These are phyloP conservation scores for Coleophora flavipennella DNA, from an alignment of 2,888 invertebrate genomes.

Conservation along the genomic window DNA sequence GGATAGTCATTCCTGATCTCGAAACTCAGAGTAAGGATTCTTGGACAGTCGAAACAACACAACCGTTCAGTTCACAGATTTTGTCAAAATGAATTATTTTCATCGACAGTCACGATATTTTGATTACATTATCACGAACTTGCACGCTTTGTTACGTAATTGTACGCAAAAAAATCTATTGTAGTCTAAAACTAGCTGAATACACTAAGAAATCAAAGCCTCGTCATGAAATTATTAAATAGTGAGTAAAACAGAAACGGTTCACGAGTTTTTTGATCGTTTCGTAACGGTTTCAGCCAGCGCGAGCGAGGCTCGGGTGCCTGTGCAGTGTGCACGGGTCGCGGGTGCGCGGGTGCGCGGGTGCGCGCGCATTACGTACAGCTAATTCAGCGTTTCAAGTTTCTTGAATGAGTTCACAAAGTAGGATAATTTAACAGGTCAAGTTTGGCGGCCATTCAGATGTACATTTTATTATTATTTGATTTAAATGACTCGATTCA, in stretches of 20 bases:
- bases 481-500: constrained; percentile 22
- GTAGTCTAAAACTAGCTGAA: constrained; percentile 42
- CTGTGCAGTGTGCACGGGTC: too few species aligned
- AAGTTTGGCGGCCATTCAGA: background rate
- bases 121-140: constrained; percentile 32
- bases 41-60: too few species aligned
- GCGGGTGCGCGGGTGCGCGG: too few species aligned
- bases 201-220: constrained; percentile 53
- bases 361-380: too few species aligned
- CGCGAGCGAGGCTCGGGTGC: constrained; percentile 18
- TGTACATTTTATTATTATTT: constrained; percentile 8
- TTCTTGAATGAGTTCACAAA: too few species aligned
- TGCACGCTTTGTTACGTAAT: constrained; percentile 45
- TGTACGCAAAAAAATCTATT: constrained; percentile 35
- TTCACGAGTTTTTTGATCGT: constrained; percentile 52
- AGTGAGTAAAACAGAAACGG: constrained; percentile 63
- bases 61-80: background rate
- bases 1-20: too few species aligned
- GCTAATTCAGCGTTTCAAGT: too few species aligned
- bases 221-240: constrained; percentile 55
- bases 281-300: constrained; percentile 55
- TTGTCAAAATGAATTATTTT: background rate
- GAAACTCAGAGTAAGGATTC: too few species aligned
- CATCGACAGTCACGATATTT: constrained; percentile 16
- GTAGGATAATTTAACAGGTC: too few species aligned